These are phyloP conservation scores for Pyrgilauda ruficollis DNA, from an alignment of 2,113 vertebrate species.

Conservation along the genomic window DNA sequence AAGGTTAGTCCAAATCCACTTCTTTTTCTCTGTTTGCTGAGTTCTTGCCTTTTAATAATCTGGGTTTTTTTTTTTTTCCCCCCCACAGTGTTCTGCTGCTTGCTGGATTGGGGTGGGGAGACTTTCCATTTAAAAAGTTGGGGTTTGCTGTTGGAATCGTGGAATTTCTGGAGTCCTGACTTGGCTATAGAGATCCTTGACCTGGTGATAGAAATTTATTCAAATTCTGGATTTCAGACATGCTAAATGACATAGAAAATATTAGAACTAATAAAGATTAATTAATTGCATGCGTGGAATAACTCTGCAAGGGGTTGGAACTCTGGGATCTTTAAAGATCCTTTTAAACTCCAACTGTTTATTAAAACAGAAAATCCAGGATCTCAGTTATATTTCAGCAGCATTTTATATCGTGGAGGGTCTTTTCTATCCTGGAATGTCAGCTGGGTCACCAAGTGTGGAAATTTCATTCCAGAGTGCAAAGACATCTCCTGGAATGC, in stretches of 20 bases:
- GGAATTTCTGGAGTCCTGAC: neutral
- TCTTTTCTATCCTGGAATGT: neutral
- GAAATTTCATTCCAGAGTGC: neutral
- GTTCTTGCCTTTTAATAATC: neutral
- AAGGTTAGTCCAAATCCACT: constrained; percentile 29
- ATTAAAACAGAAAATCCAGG: neutral
- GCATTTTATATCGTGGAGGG: neutral
- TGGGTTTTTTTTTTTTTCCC: neutral
- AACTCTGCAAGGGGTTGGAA: neutral
- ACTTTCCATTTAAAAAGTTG: neutral
- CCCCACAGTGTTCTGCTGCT: neutral
- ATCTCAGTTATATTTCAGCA: neutral
- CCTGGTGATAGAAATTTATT: neutral
- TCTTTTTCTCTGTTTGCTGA: neutral
- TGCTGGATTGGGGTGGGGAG: neutral
- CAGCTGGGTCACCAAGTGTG: neutral
- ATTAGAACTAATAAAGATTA: neutral
- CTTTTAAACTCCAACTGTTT: neutral
- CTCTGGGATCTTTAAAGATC: neutral
- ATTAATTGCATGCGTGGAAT: neutral
- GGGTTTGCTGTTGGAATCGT: neutral
- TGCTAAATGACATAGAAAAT: neutral
- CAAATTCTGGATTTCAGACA: neutral
- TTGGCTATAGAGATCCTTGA: neutral
- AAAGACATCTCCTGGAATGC: neutral